phyloP scores from a whole-genome alignment of 2,113 vertebrate species.

The Tylochromis polylepis region DNA sequence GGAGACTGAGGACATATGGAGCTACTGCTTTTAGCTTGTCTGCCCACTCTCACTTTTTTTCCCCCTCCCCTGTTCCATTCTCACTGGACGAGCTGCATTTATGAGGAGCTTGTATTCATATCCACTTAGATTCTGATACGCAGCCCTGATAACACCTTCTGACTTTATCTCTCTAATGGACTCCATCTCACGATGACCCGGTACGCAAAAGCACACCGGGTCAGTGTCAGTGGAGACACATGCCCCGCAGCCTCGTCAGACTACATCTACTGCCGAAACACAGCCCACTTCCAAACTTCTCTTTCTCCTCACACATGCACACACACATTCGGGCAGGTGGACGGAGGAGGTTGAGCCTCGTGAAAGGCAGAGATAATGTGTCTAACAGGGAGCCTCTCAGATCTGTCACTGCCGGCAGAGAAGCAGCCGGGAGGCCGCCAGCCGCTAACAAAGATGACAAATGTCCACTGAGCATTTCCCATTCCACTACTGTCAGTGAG shows the following conservation, averaged over 20 bases:
- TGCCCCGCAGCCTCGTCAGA: neutral
- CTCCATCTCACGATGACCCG: neutral
- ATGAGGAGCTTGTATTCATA: constrained; percentile 13
- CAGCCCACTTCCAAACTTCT: neutral
- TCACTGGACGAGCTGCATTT: neutral
- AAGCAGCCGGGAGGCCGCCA: constrained; percentile 50
- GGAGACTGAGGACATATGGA: constrained; percentile 23
- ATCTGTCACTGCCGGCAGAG: constrained; percentile 60
- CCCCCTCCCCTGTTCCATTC: neutral
- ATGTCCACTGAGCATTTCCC: constrained; percentile 57
- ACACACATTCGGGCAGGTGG: constrained; percentile 8
- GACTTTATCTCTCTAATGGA: neutral
- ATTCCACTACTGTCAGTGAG: constrained; percentile 56
- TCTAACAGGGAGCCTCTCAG: constrained; percentile 49
- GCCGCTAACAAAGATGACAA: constrained; percentile 60
- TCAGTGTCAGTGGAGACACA: neutral
- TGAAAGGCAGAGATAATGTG: constrained; percentile 57
- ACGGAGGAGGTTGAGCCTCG: constrained; percentile 16
- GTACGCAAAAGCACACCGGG: neutral
- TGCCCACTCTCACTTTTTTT: neutral
- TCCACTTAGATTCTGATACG: constrained; percentile 1
- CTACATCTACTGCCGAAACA: neutral
- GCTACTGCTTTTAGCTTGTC: constrained; percentile 10
- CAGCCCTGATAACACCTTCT: neutral
- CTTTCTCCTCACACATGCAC: neutral